phyloP scores from a whole-genome alignment of 2,113 vertebrate genomes.

The Pelmatolapia mariae region DNA sequence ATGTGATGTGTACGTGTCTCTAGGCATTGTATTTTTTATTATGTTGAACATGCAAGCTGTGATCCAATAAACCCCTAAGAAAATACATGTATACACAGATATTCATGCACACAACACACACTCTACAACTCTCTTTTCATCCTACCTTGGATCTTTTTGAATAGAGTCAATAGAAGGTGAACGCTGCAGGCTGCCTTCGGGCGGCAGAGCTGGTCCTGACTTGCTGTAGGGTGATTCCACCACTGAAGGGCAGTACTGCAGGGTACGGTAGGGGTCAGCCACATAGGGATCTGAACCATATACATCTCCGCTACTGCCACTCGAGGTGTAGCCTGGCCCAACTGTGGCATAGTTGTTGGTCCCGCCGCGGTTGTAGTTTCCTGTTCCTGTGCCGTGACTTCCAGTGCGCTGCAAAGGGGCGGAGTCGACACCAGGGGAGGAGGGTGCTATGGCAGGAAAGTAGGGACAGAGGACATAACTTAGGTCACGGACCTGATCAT shows the following conservation, averaged over 20 bases:
- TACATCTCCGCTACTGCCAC: slow-evolving; percentile 54
- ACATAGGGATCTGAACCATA: slow-evolving; percentile 80
- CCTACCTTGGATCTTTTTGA: slow-evolving; percentile 96
- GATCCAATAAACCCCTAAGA: neutral
- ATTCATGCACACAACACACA: neutral
- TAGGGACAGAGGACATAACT: slow-evolving; percentile 98
- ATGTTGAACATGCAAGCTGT: neutral
- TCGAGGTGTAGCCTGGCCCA: slow-evolving; percentile 87
- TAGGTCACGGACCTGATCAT: slow-evolving; percentile 86
- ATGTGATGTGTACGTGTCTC: neutral
- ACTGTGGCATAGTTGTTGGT: slow-evolving; percentile 68
- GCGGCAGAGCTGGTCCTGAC: slow-evolving; percentile 94
- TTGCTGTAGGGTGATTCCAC: slow-evolving; percentile 99
- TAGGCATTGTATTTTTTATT: neutral
- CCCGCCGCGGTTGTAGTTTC: slow-evolving; percentile 77
- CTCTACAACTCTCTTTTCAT: neutral
- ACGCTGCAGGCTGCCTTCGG: slow-evolving; percentile 92
- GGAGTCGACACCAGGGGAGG: slow-evolving; percentile 99
- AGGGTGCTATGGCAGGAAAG: slow-evolving; percentile 98
- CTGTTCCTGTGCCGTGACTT: slow-evolving; percentile 82
- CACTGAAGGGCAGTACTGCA: slow-evolving; percentile 97
- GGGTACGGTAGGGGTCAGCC: slow-evolving; percentile 93
- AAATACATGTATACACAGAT: neutral
- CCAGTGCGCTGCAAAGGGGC: slow-evolving; percentile 97
- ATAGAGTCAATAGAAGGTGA: slow-evolving; percentile 98